Conservation (phyloP, 1,140 invertebrate species). For the Heliconius eleuchia region DNA sequence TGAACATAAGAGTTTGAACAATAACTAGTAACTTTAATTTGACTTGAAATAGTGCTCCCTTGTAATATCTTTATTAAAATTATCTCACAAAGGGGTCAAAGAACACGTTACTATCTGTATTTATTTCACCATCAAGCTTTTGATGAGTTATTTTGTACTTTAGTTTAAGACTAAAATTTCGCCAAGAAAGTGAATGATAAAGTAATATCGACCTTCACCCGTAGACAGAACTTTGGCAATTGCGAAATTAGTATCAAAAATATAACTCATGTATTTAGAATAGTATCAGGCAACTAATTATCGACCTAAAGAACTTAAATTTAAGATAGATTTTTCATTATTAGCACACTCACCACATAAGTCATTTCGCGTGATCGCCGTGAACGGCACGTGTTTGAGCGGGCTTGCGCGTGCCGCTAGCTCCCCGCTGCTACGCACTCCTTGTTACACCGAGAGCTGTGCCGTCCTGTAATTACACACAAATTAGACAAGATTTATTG, state of each 20-base stretch:
- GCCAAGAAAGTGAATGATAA: slow-evolving; percentile 29
- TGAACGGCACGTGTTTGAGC: slow-evolving; percentile 70
- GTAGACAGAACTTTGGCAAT: slow-evolving; percentile 56
- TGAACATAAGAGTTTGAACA: slow-evolving; percentile 52
- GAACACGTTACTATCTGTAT: slow-evolving; percentile 67
- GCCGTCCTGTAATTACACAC: slow-evolving; percentile 80
- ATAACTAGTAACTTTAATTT: slow-evolving; percentile 75
- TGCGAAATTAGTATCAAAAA: slow-evolving; percentile 46
- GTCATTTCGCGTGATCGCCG: slow-evolving; percentile 35
- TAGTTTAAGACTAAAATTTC: slow-evolving; percentile 60
- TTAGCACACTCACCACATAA: slow-evolving; percentile 2
- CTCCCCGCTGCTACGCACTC: slow-evolving; percentile 76
- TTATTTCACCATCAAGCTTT: slow-evolving; percentile 68
- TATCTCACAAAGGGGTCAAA: slow-evolving; percentile 69
- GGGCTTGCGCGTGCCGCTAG: slow-evolving; percentile 76
- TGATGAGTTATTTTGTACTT: slow-evolving; percentile 62
- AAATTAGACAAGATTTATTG: slow-evolving; percentile 82
- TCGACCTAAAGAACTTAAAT: neutral
- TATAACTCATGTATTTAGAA: slow-evolving; percentile 40
- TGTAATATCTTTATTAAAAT: slow-evolving; percentile 72
- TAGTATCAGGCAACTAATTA: neutral
- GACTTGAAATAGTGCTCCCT: slow-evolving; percentile 67
- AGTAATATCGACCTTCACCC: slow-evolving; percentile 55
- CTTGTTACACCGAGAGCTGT: slow-evolving; percentile 77
- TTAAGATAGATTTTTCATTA: slow-evolving; percentile 42